phyloP scores from a whole-genome alignment of 1,140 invertebrate species.

The Sinella curviseta region DNA sequence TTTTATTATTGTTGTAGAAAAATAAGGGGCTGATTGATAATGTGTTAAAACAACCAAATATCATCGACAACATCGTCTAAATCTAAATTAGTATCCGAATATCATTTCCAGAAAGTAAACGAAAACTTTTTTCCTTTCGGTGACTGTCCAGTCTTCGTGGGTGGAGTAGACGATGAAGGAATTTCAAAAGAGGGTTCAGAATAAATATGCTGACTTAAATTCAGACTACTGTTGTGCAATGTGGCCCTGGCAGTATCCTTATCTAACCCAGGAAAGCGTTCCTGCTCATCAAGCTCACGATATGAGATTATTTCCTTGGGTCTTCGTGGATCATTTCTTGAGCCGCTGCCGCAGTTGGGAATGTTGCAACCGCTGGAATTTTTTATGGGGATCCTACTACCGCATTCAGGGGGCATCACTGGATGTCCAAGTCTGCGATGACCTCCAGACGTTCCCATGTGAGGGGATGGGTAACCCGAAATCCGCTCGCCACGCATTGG shows the following conservation, averaged over 20 bases:
- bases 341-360: slow-evolving; percentile 1
- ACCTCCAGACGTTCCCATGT: neutral
- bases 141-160: neutral
- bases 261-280: slow-evolving; percentile 61
- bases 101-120: slow-evolving; percentile 49
- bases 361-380: slow-evolving; percentile 3
- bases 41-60: neutral
- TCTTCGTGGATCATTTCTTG: slow-evolving; percentile 4
- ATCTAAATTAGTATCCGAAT: slow-evolving; percentile 1
- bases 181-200: slow-evolving; percentile 48
- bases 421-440: neutral
- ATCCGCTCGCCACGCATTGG: neutral
- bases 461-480: neutral
- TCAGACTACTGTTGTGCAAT: slow-evolving; percentile 41
- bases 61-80: neutral
- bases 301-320: slow-evolving; percentile 51
- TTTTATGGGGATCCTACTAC: slow-evolving; percentile 5
- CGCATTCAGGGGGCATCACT: neutral
- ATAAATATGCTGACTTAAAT: slow-evolving; percentile 48
- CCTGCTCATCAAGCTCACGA: slow-evolving; percentile 60
- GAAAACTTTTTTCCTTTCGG: slow-evolving; percentile 48
- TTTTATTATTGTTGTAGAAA: neutral
- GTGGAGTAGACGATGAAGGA: neutral
- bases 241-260: slow-evolving; percentile 58
- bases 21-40: neutral